phyloP scores from a whole-genome alignment of 2,113 vertebrate genomes.

The Pedetes capensis region DNA sequence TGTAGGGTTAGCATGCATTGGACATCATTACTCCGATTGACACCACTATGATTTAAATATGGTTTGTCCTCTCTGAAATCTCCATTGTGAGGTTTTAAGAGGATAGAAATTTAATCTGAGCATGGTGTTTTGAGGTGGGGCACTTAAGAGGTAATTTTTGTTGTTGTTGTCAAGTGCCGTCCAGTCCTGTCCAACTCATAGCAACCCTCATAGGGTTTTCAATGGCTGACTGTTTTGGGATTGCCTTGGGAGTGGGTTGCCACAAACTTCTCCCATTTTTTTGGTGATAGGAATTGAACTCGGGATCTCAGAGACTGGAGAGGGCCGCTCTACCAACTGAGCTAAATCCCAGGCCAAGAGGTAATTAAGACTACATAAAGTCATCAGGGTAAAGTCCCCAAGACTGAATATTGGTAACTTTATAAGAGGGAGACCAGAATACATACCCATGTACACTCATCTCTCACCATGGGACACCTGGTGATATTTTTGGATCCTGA shows the following conservation, averaged over 20 bases:
- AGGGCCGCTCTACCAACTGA: too few relatives aligned
- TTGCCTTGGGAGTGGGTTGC: too few relatives aligned
- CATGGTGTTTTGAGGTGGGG: neutral
- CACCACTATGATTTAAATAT: neutral
- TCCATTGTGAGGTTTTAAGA: neutral
- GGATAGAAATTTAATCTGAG: neutral
- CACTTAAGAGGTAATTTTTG: neutral
- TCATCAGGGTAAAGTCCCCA: neutral
- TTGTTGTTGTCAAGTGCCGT: too few relatives aligned
- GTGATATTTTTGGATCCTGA: accelerated
- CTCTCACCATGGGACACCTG: neutral
- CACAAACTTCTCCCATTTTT: too few relatives aligned
- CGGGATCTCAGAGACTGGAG: too few relatives aligned
- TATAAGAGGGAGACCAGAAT: neutral
- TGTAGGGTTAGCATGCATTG: neutral
- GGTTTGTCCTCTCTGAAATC: neutral
- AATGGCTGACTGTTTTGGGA: too few relatives aligned
- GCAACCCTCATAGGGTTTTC: too few relatives aligned
- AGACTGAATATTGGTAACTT: neutral
- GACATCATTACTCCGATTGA: neutral
- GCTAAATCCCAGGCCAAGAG: too few relatives aligned
- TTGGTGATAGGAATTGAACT: too few relatives aligned
- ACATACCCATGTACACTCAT: neutral
- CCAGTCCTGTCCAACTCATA: too few relatives aligned
- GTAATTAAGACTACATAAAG: neutral